Base-by-base conservation (phyloP, 2,888 invertebrate genomes). In the Xylota sylvarum region DNA sequence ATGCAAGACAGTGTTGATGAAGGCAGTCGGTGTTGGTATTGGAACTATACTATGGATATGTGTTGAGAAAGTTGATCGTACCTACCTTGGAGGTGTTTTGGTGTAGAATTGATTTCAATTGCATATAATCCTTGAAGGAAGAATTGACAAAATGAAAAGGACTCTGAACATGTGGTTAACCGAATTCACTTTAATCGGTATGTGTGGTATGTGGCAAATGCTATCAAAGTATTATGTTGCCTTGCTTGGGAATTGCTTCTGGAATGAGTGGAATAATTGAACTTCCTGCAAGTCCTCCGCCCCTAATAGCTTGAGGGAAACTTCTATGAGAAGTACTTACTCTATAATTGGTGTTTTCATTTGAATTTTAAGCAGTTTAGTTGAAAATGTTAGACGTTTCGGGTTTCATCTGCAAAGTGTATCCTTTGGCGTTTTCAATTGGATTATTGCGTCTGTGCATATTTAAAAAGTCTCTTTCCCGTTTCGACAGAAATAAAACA, bases 321-420 rank as follows among this genome's bases (percentile, higher is more conserved):
- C 55, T 40, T 62, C 19, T 37, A 17, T 5, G 30, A 32, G 35
- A 32, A 32, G 37, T 50, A 27, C 70, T 52, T 46, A 17, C 27
- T 64, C 52, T 35, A 19, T 70, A 64, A 79, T 56, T 46, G 55
- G 35, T 56, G 62, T 64, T 70, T 78, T 64, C 62, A 72, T 79
- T 72, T 46, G 55, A 79, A 79, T 79, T 55, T 56, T 72, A 70
- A 79, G 46, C 30, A 62, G 69, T 52, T 60, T 40, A 46, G 52
- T 62, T 70, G 17, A 7, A 35, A 60, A 23, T 43, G 17, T 52
- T 62, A 50, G 52, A 48, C 23, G 40, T 5, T 43, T 1, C 10
- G 32, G 64, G 69, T 70, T 62, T 78, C 52, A 78, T 70, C 70
- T 62, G 78, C 50, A 70, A 70, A 62, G 27, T 52, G 48, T 35